A percentile compares a stretch with the other conserved stretches of the same genome.
Conservation (phyloP, 2,113 vertebrate species). For the Scophthalmus maximus region DNA sequence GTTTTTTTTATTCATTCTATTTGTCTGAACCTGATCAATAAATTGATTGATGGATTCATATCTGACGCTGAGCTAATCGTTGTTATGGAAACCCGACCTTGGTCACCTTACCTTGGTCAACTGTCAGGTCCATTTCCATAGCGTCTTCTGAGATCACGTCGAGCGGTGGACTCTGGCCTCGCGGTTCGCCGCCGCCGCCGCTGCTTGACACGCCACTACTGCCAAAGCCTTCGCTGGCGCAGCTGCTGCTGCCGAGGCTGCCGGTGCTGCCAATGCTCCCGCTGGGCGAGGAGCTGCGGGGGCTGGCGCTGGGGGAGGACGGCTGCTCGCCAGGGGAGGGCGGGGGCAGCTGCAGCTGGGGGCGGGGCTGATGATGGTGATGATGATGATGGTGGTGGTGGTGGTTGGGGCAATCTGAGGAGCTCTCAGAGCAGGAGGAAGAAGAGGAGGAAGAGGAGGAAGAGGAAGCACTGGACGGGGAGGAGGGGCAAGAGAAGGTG, state of each 20-base stretch:
- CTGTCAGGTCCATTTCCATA: conserved; percentile 70
- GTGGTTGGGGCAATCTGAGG: conserved; percentile 63
- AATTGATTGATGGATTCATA: no score
- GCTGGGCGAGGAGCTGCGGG: conserved; percentile 71
- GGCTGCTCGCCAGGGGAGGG: conserved; percentile 52
- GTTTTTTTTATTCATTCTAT: no score
- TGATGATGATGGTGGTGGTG: conserved; percentile 50
- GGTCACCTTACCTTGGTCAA: conserved; percentile 55
- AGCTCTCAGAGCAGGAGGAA: conserved; percentile 68
- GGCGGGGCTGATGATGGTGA: conserved; percentile 37
- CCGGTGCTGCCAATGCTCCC: conserved; percentile 70
- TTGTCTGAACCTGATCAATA: no score
- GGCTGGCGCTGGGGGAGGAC: conserved; percentile 69
- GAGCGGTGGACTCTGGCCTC: conserved; percentile 76
- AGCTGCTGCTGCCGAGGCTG: conserved; percentile 63
- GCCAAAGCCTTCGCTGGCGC: conserved; percentile 61
- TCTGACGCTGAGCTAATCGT: no score
- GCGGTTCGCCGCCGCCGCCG: conserved; percentile 43
- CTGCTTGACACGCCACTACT: conserved; percentile 50
- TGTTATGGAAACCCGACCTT: no score
- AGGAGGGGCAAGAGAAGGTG: conserved; percentile 79
- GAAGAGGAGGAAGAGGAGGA: conserved; percentile 55
- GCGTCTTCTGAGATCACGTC: conserved; percentile 90
- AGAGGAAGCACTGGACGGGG: conserved; percentile 70
- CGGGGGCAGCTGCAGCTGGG: conserved; percentile 52